A percentile compares a stretch with the other conserved stretches of the same genome.
phyloP scores from a whole-genome alignment of 2,888 invertebrate species.

The Tetramorium bicarinatum region DNA sequence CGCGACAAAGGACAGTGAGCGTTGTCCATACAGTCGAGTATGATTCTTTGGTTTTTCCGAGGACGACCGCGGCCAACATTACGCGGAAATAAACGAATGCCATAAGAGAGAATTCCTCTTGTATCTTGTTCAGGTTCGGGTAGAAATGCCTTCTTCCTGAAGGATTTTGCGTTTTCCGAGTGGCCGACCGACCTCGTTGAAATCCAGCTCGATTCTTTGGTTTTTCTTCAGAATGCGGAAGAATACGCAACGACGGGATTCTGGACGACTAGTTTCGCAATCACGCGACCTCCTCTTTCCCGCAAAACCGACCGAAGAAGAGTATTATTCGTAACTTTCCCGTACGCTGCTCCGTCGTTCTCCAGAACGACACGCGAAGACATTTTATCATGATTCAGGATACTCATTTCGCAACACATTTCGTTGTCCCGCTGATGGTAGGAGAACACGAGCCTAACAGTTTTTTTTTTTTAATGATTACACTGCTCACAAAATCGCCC shows the following conservation, averaged over 20 bases:
- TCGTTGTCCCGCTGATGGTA: conserved; percentile 19
- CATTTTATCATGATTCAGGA: conserved; percentile 7
- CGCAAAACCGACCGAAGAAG: background rate
- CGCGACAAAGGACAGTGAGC: conserved; percentile 52
- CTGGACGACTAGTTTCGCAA: conserved; percentile 32
- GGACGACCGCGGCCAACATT: conserved; percentile 34
- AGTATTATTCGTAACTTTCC: conserved; percentile 7
- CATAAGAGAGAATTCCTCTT: conserved; percentile 4
- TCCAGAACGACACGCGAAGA: conserved; percentile 32
- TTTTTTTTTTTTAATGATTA: background rate
- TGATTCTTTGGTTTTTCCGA: conserved; percentile 68
- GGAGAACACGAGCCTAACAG: background rate
- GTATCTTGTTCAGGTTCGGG: conserved; percentile 5
- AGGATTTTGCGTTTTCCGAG: background rate
- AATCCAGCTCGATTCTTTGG: conserved; percentile 66
- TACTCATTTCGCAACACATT: conserved; percentile 15
- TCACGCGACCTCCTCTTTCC: conserved; percentile 1
- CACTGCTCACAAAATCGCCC: background rate
- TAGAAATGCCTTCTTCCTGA: background rate
- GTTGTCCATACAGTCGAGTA: conserved; percentile 28
- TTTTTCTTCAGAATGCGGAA: conserved; percentile 55
- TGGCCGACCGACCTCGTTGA: conserved; percentile 13
- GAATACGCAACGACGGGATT: background rate
- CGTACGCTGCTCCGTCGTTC: conserved; percentile 1
- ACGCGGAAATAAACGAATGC: conserved; percentile 42